phyloP scores from a whole-genome alignment of 92 coral and sea anemone genomes.

The Heliopora coerulea region DNA sequence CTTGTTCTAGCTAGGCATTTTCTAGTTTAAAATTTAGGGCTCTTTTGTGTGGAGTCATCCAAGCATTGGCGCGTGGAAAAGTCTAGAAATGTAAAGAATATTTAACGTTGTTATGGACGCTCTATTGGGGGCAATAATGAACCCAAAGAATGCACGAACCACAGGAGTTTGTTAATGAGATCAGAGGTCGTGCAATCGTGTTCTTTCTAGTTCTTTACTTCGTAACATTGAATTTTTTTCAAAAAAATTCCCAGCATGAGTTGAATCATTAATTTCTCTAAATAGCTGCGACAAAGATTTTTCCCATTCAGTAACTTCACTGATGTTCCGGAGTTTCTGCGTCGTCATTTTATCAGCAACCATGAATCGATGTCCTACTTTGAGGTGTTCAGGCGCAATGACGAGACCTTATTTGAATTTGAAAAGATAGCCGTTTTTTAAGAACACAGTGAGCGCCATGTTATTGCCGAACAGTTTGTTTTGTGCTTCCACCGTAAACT shows the following conservation, averaged over 20 bases:
- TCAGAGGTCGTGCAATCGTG: too few species aligned
- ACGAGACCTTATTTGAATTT: conserved; percentile 58
- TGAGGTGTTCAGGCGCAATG: conserved; percentile 65
- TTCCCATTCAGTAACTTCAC: conserved; percentile 59
- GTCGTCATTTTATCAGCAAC: conserved; percentile 38
- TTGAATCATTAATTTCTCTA: too few species aligned
- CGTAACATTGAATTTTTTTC: too few species aligned
- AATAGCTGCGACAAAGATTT: too few species aligned
- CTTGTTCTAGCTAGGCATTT: background rate
- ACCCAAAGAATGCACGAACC: too few species aligned
- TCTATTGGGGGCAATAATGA: too few species aligned
- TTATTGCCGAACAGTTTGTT: too few species aligned
- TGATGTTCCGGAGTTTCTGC: conserved; percentile 43
- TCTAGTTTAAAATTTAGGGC: background rate
- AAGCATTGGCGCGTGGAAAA: conserved; percentile 24
- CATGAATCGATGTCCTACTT: conserved; percentile 58
- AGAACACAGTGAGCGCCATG: too few species aligned
- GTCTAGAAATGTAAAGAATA: background rate
- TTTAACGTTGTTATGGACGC: conserved; percentile 22
- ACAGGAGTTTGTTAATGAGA: too few species aligned
- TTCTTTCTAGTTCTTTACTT: too few species aligned
- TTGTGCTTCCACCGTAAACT: too few species aligned
- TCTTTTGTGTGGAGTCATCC: background rate
- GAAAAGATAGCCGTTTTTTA: conserved; percentile 52
- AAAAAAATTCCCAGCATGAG: too few species aligned